phyloP scores from a whole-genome alignment of 2,113 vertebrate genomes.

The Theropithecus gelada region DNA sequence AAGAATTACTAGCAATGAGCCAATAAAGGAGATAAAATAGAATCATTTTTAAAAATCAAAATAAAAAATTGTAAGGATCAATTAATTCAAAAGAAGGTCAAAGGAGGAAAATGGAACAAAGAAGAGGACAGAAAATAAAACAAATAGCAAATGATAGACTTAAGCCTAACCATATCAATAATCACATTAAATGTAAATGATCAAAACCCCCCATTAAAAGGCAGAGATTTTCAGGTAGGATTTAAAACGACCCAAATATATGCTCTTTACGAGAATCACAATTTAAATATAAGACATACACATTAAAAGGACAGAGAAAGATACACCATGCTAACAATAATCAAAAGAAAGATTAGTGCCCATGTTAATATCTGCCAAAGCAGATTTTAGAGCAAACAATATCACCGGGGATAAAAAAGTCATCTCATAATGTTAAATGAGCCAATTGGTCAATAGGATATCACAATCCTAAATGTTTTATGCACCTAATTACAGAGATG shows the following conservation, averaged over 20 bases:
- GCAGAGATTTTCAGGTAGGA: neutral
- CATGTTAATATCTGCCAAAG: neutral
- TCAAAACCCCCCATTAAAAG: neutral
- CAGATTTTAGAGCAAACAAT: slow-evolving; percentile 12
- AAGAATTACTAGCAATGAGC: neutral
- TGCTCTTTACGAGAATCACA: neutral
- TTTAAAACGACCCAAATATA: neutral
- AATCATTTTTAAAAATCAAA: neutral
- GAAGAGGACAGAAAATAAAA: neutral
- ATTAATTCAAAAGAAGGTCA: neutral
- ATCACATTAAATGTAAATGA: neutral
- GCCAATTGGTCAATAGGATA: neutral
- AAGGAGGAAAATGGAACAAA: neutral
- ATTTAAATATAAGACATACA: slow-evolving; percentile 1
- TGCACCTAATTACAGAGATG: neutral
- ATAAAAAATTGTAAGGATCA: neutral
- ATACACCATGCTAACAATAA: neutral
- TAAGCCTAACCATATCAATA: neutral
- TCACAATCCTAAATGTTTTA: neutral
- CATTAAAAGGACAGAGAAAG: neutral
- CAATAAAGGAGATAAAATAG: neutral
- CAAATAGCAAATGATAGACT: neutral
- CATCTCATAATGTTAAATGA: slow-evolving; percentile 13
- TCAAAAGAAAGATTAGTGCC: neutral
- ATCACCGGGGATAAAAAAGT: neutral